Conservation (phyloP, 2,888 invertebrate genomes). For the Coremacera marginata region DNA sequence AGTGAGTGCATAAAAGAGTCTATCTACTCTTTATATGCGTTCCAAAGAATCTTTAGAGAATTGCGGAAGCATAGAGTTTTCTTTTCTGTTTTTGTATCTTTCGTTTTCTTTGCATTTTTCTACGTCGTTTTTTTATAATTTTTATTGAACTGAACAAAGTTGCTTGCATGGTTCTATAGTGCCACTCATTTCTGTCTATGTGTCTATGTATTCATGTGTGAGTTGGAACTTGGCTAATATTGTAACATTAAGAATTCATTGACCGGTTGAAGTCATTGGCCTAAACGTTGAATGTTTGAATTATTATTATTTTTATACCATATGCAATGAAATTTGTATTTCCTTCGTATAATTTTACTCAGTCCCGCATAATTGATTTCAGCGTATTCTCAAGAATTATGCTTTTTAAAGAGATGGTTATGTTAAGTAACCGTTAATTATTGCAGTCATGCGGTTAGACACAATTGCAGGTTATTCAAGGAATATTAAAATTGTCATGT, state of each 20-base stretch:
- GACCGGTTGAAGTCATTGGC: slow-evolving; percentile 64
- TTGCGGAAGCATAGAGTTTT: slow-evolving; percentile 15
- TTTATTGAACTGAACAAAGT: not conserved
- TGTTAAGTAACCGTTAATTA: no score
- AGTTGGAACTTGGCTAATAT: slow-evolving; percentile 43
- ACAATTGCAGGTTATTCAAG: no score
- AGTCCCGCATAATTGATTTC: not conserved
- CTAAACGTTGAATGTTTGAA: slow-evolving; percentile 41
- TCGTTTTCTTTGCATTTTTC: slow-evolving; percentile 1
- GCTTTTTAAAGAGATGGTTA: no score
- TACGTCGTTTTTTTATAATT: not conserved
- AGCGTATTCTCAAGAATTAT: not conserved
- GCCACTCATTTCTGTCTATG: not conserved
- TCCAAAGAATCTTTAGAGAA: not conserved
- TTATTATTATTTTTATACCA: not conserved
- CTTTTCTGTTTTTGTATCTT: not conserved
- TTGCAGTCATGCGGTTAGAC: no score
- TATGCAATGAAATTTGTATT: not conserved
- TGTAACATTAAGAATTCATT: slow-evolving; percentile 60
- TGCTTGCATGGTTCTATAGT: not conserved
- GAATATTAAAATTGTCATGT: no score
- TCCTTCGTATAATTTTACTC: no score
- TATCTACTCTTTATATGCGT: not conserved
- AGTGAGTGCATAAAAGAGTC: not conserved
- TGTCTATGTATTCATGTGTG: slow-evolving; percentile 47